A percentile compares a stretch with the other conserved stretches of the same genome.
Evolutionary conservation across 2,888 invertebrate genomes (phyloP).

Genomic region (Andrena fulva): DNA sequence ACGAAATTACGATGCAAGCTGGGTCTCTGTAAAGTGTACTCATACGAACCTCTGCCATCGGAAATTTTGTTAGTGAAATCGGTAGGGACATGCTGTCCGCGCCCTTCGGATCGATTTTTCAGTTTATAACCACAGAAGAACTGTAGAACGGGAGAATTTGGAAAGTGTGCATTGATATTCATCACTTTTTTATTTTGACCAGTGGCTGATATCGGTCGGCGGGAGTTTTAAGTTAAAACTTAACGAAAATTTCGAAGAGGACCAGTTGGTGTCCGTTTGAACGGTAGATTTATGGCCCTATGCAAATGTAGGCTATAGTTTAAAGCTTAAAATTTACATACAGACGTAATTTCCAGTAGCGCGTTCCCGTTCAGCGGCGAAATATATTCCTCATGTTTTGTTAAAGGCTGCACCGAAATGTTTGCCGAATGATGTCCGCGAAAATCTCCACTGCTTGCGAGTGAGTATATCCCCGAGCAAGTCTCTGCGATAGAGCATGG

Average conservation of each 20-base stretch:
- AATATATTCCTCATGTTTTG: constrained; percentile 61
- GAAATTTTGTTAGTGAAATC: too few relatives aligned
- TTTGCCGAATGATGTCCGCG: constrained; percentile 39
- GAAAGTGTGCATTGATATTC: constrained; percentile 26
- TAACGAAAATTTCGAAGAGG: constrained; percentile 54
- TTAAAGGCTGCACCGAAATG: constrained; percentile 33
- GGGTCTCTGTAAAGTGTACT: not conserved
- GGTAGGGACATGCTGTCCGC: too few relatives aligned
- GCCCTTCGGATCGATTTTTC: not conserved
- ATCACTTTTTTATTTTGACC: constrained; percentile 27
- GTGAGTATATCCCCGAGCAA: not conserved
- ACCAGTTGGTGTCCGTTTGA: constrained; percentile 54
- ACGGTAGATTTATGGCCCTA: constrained; percentile 59
- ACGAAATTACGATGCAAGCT: not conserved
- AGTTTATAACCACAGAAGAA: not conserved
- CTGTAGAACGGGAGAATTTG: not conserved
- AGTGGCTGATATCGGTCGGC: not conserved
- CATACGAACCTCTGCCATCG: not conserved
- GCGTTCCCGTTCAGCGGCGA: constrained; percentile 36
- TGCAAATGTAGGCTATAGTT: constrained; percentile 60
- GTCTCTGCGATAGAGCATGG: not conserved
- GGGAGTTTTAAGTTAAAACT: constrained; percentile 49
- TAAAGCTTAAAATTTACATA: constrained; percentile 66
- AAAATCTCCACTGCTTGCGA: constrained; percentile 23
- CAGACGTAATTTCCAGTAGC: constrained; percentile 63